Percentiles rank a stretch among this genome's conserved stretches.
phyloP scores from a whole-genome alignment of 2,113 vertebrate species.

The Oreochromis spilurus region DNA sequence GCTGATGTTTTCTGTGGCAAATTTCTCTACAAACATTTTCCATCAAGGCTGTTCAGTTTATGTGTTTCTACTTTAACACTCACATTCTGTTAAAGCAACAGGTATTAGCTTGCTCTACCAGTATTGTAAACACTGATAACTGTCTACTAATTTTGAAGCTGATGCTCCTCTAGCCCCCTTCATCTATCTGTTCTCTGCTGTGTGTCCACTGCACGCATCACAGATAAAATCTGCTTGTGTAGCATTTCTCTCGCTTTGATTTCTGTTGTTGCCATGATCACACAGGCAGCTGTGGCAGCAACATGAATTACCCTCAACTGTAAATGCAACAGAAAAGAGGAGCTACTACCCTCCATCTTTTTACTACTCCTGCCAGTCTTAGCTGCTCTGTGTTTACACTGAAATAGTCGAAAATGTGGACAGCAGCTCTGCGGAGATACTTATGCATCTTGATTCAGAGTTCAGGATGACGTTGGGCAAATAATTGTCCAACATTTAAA shows the following conservation, averaged over 20 bases:
- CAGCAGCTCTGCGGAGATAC: not conserved
- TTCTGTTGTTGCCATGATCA: not conserved
- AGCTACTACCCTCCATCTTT: not conserved
- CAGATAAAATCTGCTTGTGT: not conserved
- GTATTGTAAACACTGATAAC: not conserved
- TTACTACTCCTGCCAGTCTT: not conserved
- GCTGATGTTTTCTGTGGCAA: not conserved
- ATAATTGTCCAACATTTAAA: not conserved
- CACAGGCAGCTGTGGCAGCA: not conserved
- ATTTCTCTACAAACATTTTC: not conserved
- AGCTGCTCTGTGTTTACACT: not conserved
- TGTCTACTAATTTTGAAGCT: not conserved
- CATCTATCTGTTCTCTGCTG: not conserved
- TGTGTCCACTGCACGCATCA: not conserved
- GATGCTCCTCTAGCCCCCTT: fast-evolving
- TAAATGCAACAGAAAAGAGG: not conserved
- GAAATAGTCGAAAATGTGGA: not conserved
- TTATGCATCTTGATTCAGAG: not conserved
- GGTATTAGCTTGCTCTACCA: not conserved
- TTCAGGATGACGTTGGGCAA: not conserved
- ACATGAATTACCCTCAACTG: not conserved
- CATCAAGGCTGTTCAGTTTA: not conserved
- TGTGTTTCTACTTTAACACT: not conserved
- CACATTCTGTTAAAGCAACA: not conserved
- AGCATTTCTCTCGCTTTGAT: not conserved